Evolutionary conservation across 1,140 invertebrate species (phyloP), one percentile per base, ranked within the genome.

Genomic region (Drosophila tristis): DNA sequence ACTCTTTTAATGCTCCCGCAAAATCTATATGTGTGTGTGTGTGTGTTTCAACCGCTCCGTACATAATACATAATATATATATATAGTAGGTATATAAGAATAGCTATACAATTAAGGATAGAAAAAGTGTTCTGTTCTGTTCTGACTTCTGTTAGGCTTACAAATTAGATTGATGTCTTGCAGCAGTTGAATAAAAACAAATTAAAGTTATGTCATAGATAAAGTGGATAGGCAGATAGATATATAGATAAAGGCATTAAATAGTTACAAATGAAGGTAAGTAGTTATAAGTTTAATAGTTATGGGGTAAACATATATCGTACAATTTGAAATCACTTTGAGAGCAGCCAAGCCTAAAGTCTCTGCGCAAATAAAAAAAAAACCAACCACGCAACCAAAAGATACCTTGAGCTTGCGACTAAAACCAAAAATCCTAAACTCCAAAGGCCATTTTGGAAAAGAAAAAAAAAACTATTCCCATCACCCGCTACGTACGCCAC

Each of bases 51-150:
- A 67, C 64, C 35, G 66, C 68, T 85, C 35, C 50, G 72, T 75
- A 76, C 62, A 72, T 77, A 74, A 62, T 66, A 57, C 35, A 62
- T 70, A 78, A 78, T 87, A 86, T 65, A 20, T 20, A 73, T 84
- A 71, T 67, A 74, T 39, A 13, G 11, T 25, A 25, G 23, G 23
- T 39, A 39, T 39, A 39, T 39, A 39, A 39, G 43, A 75, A 64
- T 86, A 68, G 72, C 65, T 87, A 87, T 87, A 86, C 81, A 86
- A 87, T 81, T 87, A 78, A 71, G 70, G 78, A 86, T 86, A 87
- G 70, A 86, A 87, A 48, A 86, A 80, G 78, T 67, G 72, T 74
- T 70, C 4, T 39, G 31, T 9, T 58, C 55, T 68, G 11, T 11
- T 58, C 42, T 73, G 81, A 84, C 55, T 84, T 70, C 35, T 11